A percentile compares a stretch with the other conserved stretches of the same genome.
Conservation (phyloP, 2,113 vertebrate species). For the Xiphophorus couchianus region DNA sequence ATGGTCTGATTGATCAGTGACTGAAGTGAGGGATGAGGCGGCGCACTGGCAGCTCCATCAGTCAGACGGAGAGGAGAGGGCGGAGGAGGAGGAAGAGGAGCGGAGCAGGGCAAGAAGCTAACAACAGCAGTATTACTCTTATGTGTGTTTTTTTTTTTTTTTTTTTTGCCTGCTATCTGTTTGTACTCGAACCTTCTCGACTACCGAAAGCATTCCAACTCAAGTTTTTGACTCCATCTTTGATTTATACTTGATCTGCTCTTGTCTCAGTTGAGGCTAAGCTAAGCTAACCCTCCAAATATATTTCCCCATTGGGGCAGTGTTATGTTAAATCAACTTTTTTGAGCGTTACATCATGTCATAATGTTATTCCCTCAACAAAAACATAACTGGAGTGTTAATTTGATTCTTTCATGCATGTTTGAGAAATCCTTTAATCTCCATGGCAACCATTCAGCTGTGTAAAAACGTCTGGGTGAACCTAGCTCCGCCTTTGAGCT, state of each 20-base stretch:
- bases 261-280: not conserved
- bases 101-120: conserved; percentile 28
- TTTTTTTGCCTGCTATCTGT: conserved; percentile 17
- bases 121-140: conserved; percentile 32
- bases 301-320: not conserved
- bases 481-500: too few species aligned
- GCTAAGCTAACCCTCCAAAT: not conserved
- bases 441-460: too few species aligned
- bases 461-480: too few species aligned
- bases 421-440: too few species aligned
- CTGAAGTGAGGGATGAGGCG: conserved; percentile 77
- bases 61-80: conserved; percentile 56
- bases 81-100: conserved; percentile 35
- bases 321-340: too few species aligned
- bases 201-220: conserved; percentile 11
- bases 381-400: too few species aligned
- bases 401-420: too few species aligned
- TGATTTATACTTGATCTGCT: conserved; percentile 1
- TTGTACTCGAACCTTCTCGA: not conserved
- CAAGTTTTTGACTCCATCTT: conserved; percentile 17
- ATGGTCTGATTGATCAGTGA: conserved; percentile 85
- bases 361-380: too few species aligned
- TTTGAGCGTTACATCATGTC: too few species aligned
- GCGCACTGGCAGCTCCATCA: conserved; percentile 72
- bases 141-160: not conserved